Evolutionary conservation across 2,113 vertebrate genomes (phyloP).

Genomic region (Caretta caretta): DNA sequence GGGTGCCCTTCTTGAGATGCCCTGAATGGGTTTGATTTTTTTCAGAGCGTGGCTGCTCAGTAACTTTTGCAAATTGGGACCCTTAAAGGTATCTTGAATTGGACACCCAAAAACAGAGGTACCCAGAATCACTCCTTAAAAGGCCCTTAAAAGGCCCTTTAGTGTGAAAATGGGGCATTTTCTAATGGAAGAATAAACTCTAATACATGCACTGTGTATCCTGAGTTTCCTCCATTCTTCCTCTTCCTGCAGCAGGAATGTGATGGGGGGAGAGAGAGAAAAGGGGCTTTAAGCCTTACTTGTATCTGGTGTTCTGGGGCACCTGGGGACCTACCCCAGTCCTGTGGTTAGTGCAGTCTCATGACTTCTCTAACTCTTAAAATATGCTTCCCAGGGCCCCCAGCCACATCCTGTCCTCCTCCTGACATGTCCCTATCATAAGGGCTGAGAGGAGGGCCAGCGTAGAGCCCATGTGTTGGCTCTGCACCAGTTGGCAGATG

Average conservation of each 20-base stretch:
- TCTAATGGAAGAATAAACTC: neutral
- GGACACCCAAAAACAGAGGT: neutral
- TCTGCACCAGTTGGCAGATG: neutral
- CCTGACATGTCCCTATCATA: neutral
- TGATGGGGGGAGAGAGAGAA: neutral
- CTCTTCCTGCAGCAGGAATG: neutral
- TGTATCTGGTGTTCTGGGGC: neutral
- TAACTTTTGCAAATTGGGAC: neutral
- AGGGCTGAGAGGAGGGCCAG: neutral
- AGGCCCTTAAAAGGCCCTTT: fast-evolving
- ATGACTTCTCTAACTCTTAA: neutral
- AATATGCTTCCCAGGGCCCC: neutral
- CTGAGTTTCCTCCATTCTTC: neutral
- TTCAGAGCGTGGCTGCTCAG: neutral
- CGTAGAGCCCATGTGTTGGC: neutral
- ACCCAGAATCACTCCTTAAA: neutral
- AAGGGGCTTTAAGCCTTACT: neutral
- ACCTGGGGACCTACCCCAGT: neutral
- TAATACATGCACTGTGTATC: neutral
- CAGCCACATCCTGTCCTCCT: neutral
- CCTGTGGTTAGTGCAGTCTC: neutral
- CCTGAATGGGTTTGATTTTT: neutral
- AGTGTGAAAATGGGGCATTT: neutral
- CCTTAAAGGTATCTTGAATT: neutral
- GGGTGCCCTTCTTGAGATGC: fast-evolving